Base-by-base conservation (phyloP, 2,797 vertebrate species). In the Thalassophryne amazonica region DNA sequence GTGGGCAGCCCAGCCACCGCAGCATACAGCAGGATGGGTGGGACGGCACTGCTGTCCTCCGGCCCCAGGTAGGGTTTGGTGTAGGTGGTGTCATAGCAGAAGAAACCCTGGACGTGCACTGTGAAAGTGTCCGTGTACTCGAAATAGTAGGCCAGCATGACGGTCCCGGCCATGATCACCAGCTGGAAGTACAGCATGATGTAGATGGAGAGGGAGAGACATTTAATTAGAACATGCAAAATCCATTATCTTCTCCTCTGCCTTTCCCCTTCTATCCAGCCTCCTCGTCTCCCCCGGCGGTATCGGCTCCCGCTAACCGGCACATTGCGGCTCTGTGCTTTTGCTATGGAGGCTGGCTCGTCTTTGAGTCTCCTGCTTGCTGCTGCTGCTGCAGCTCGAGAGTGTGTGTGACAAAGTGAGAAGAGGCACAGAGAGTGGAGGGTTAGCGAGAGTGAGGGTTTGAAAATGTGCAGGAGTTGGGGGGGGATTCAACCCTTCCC, bases 121-220 rank as follows among this genome's bases (percentile, higher is more conserved):
- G 86, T 76, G 92, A 98, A 98, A 76, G 96, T 98, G 90, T 98
- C 96, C 17, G 96, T 97, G 89, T 94, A 98, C 85, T 98, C 95
- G 85, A 98, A 96, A 91, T 97, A 97, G 80, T 97, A 97, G 43
- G 95, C 95, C 91, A 98, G 85, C 96, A 98, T 96, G 89, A 98
- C 91, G 64, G 94, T 96, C 86, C 95, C 96, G 83, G 96, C 96
- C 95, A 97, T 97, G 85, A 98, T 97, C 92, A 98, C 96, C 93
- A 96, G 91, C 92, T 93, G 92, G 73, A 93, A 92, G 81, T 93
- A 93, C 74, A 93, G 89, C 92, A 93, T 93, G 89, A 84, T 91
- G 74, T 60, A 73, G 28, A 71, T 37, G 53, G 45, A 66, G 38
- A 64, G 60, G 42, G 20, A 56, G 19, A 78, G 53, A 63, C 64